Evolutionary conservation across 92 coral and sea anemone species (phyloP).

Genomic region (Zoanthus sansibaricus): DNA sequence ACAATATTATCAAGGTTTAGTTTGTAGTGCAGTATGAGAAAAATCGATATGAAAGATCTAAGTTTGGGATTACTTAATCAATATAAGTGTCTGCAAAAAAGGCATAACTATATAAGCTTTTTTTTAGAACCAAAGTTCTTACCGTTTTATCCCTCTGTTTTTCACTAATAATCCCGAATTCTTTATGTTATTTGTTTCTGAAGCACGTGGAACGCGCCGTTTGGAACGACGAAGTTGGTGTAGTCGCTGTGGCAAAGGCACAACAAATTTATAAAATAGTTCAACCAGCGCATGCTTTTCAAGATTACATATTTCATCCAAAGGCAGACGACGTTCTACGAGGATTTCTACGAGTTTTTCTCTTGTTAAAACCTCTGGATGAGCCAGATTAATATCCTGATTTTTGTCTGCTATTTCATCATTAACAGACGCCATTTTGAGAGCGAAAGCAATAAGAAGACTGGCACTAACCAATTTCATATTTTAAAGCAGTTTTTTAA

Average conservation of each 20-base stretch:
- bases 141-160: slow-evolving; percentile 67
- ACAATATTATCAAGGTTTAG: too few relatives aligned
- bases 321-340: slow-evolving; percentile 70
- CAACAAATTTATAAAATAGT: slow-evolving; percentile 79
- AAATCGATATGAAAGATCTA: too few relatives aligned
- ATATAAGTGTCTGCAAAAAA: too few relatives aligned
- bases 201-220: slow-evolving; percentile 52
- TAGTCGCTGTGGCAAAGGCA: slow-evolving; percentile 90
- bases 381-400: slow-evolving; percentile 44
- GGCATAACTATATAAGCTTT: too few relatives aligned
- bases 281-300: slow-evolving; percentile 82
- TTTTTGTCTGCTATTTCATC: slow-evolving; percentile 25
- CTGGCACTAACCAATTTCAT: slow-evolving; percentile 2
- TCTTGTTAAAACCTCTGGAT: slow-evolving; percentile 91
- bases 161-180: slow-evolving; percentile 8
- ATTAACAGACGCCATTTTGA: slow-evolving; percentile 45
- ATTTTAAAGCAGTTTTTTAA: background rate
- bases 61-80: too few relatives aligned
- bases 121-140: background rate
- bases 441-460: background rate
- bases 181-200: background rate
- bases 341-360: slow-evolving; percentile 84
- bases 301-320: slow-evolving; percentile 65
- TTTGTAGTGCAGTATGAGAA: too few relatives aligned
- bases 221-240: slow-evolving; percentile 87